phyloP scores from a whole-genome alignment of 1,140 invertebrate species.

The Philotrypesis tridentata region DNA sequence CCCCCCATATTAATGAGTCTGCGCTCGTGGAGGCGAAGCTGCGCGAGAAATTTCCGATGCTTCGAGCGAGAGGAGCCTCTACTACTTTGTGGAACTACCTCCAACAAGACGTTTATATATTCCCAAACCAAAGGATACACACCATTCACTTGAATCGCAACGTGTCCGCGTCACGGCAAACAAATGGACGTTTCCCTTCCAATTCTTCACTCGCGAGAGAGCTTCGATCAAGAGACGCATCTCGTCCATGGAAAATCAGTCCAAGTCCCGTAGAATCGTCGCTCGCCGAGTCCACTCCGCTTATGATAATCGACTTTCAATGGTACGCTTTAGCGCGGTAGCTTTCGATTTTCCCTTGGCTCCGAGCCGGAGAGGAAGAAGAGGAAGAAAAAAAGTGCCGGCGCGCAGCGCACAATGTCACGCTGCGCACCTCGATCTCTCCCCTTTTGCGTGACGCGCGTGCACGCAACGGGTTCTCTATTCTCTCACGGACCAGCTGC shows the following conservation, averaged over 20 bases:
- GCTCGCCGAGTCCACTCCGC: neutral
- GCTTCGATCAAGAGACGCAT: neutral
- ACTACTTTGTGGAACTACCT: too few relatives aligned
- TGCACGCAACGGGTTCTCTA: constrained; percentile 31
- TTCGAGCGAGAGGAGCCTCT: too few relatives aligned
- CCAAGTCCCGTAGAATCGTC: neutral
- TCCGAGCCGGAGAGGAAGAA: neutral
- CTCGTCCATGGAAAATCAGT: neutral
- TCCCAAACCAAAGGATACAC: too few relatives aligned
- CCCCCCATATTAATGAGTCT: neutral
- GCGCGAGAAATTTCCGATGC: too few relatives aligned
- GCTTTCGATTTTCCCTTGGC: constrained; percentile 26
- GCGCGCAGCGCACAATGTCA: neutral
- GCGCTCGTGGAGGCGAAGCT: too few relatives aligned
- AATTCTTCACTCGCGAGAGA: neutral
- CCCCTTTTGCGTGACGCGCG: constrained; percentile 21
- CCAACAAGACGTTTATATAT: too few relatives aligned
- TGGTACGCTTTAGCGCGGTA: neutral
- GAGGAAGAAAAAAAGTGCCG: neutral
- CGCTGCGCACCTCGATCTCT: constrained; percentile 34
- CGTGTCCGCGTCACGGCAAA: too few relatives aligned
- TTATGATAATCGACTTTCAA: constrained; percentile 28
- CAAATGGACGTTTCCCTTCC: neutral
- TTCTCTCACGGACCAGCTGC: constrained; percentile 29
- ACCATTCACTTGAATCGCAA: too few relatives aligned